phyloP scores from a whole-genome alignment of 2,113 vertebrate species.

The Aldabrachelys gigantea region DNA sequence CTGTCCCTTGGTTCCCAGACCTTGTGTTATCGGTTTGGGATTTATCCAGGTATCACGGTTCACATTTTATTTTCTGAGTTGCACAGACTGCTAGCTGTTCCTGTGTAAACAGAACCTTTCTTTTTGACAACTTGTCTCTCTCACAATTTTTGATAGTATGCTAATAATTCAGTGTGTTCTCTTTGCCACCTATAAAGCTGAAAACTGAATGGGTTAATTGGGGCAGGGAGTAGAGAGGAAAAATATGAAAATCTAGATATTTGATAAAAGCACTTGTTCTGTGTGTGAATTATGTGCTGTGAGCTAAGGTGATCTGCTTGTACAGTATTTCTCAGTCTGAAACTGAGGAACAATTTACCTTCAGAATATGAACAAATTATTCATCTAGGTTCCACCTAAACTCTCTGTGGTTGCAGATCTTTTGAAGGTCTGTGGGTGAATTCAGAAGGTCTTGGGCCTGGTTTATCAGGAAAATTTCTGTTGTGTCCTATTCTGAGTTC shows the following conservation, averaged over 20 bases:
- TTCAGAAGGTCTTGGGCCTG: not conserved
- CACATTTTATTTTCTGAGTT: not conserved
- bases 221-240: not conserved
- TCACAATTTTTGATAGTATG: not conserved
- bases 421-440: not conserved
- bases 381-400: not conserved
- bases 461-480: not conserved
- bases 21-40: not conserved
- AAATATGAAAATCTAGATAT: not conserved
- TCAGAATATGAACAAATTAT: constrained; percentile 26
- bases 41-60: not conserved
- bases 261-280: not conserved
- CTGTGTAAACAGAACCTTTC: not conserved
- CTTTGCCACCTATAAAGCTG: not conserved
- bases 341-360: constrained; percentile 5
- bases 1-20: constrained; percentile 23
- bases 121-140: not conserved
- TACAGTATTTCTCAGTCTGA: not conserved
- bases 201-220: constrained; percentile 48
- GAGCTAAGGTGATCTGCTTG: not conserved
- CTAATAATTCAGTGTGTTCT: not conserved
- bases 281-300: not conserved
- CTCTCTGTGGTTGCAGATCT: not conserved
- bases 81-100: not conserved
- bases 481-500: not conserved